Evolutionary conservation across 2,888 invertebrate species (phyloP).

Genomic region (Eupithecia vulgata): DNA sequence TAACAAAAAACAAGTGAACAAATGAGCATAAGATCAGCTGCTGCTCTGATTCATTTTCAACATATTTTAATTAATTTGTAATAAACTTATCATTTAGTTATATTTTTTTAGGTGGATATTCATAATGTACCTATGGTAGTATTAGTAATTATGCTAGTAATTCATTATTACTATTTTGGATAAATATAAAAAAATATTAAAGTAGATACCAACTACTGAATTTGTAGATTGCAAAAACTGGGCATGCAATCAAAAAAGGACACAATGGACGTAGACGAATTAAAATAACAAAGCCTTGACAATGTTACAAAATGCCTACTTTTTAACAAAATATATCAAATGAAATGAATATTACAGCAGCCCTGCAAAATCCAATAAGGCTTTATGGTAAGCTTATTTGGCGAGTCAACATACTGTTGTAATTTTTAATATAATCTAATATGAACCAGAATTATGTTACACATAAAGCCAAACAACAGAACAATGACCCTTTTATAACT

Average conservation of each 20-base stretch:
- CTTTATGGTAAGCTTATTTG: conserved; percentile 7
- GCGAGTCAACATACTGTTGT: conserved; percentile 8
- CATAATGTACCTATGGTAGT: no score
- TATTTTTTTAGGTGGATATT: no score
- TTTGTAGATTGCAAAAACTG: neutral
- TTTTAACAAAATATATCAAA: neutral
- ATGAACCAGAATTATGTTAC: conserved; percentile 23
- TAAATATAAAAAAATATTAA: neutral
- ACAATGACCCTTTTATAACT: conserved; percentile 35
- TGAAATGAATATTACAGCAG: neutral
- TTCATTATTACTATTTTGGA: neutral
- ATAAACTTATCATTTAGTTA: no score
- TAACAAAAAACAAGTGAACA: no score
- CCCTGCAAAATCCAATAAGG: conserved; percentile 10
- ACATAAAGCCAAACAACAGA: conserved; percentile 24
- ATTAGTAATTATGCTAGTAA: no score
- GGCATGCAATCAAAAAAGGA: neutral
- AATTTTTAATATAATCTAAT: conserved; percentile 25
- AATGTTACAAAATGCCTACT: neutral
- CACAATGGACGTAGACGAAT: neutral
- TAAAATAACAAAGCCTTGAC: neutral
- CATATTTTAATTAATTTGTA: no score
- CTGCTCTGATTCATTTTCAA: no score
- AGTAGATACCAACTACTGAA: neutral
- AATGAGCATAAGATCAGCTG: no score